A percentile compares a stretch with the other conserved stretches of the same genome.
phyloP scores from a whole-genome alignment of 2,888 invertebrate species.

The Agonopterix subpropinquella region DNA sequence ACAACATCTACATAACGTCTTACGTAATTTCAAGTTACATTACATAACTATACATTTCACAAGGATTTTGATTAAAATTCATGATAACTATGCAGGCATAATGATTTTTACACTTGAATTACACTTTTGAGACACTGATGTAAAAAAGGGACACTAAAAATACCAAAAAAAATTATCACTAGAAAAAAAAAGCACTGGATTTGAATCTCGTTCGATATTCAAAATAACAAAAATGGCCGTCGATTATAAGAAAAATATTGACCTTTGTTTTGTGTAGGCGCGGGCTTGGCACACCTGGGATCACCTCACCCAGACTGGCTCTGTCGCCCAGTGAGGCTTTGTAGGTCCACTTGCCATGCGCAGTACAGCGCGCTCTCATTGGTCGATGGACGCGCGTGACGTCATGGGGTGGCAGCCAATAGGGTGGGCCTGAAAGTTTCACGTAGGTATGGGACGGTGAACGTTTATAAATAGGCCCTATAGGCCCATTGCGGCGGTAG shows the following conservation, averaged over 20 bases:
- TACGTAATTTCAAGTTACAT: slow-evolving; percentile 23
- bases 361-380: slow-evolving; percentile 39
- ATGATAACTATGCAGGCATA: background rate
- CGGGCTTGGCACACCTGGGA: slow-evolving; percentile 68
- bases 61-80: background rate
- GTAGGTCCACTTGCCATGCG: slow-evolving; percentile 56
- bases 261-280: slow-evolving; percentile 51
- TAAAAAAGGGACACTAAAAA: background rate
- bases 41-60: slow-evolving; percentile 5
- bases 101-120: background rate
- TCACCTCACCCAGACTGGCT: slow-evolving; percentile 66
- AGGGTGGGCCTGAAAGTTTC: slow-evolving; percentile 52
- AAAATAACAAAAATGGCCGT: slow-evolving; percentile 32
- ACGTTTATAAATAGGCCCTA: slow-evolving; percentile 64
- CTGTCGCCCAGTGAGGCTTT: slow-evolving; percentile 35
- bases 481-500: slow-evolving; percentile 19
- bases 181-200: too few relatives aligned
- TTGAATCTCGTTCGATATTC: slow-evolving; percentile 16
- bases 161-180: background rate
- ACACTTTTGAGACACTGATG: background rate
- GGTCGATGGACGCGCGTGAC: slow-evolving; percentile 49
- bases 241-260: slow-evolving; percentile 35
- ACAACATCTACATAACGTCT: slow-evolving; percentile 12
- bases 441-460: slow-evolving; percentile 67
- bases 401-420: slow-evolving; percentile 57